Conservation (phyloP, 1,140 invertebrate species). For the Pissodes strobi region DNA sequence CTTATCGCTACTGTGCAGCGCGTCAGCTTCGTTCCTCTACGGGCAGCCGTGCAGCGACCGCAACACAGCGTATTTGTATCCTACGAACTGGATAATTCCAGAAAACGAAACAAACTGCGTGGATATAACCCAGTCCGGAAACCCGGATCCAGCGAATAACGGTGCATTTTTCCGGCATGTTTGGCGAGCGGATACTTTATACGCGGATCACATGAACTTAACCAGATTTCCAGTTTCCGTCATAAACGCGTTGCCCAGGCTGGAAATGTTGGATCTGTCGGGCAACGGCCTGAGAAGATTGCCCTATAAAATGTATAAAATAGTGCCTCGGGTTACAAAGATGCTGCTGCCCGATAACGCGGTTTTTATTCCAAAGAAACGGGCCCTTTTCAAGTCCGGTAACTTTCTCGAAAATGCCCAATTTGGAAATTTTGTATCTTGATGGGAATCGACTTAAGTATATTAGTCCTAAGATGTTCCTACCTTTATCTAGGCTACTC, state of each 20-base stretch:
- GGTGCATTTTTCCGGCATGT: slow-evolving; percentile 31
- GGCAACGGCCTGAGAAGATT: slow-evolving; percentile 40
- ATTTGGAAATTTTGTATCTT: slow-evolving; percentile 45
- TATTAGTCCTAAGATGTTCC: slow-evolving; percentile 40
- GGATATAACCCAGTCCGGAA: slow-evolving; percentile 38
- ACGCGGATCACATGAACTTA: slow-evolving; percentile 45
- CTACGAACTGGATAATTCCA: slow-evolving; percentile 30
- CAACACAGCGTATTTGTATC: slow-evolving; percentile 40
- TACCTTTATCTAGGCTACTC: slow-evolving; percentile 37
- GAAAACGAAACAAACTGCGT: slow-evolving; percentile 40
- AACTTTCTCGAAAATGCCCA: slow-evolving; percentile 42
- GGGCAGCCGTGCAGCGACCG: slow-evolving; percentile 38
- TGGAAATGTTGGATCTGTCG: slow-evolving; percentile 45
- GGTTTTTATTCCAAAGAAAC: slow-evolving; percentile 37
- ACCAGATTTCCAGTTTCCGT: slow-evolving; percentile 34
- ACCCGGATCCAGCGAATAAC: slow-evolving; percentile 16
- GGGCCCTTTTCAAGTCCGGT: slow-evolving; percentile 37
- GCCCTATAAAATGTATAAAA: slow-evolving; percentile 27
- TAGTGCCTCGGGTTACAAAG: slow-evolving; percentile 37
- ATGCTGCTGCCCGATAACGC: slow-evolving; percentile 42
- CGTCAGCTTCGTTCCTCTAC: slow-evolving; percentile 25
- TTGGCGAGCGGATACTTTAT: slow-evolving; percentile 40
- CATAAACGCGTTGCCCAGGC: slow-evolving; percentile 33
- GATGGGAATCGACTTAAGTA: slow-evolving; percentile 43
- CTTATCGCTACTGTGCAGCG: neutral